phyloP scores from a whole-genome alignment of 92 coral and sea anemone species.

The Zoanthus gigantus region DNA sequence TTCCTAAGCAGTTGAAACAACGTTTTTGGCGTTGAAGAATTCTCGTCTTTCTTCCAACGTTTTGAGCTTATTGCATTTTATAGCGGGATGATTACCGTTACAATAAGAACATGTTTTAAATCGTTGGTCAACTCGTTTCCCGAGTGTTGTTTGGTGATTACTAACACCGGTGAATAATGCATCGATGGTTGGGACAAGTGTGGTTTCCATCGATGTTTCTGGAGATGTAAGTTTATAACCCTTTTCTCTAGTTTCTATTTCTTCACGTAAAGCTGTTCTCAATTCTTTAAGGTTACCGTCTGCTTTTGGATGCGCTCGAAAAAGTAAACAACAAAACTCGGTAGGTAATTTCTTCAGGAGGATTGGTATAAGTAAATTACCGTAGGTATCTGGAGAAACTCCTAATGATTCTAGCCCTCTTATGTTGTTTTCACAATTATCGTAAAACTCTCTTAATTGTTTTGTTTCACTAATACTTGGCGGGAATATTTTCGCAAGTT shows the following conservation, averaged over 20 bases:
- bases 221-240: slow-evolving; percentile 23
- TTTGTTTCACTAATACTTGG: slow-evolving; percentile 1
- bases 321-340: slow-evolving; percentile 35
- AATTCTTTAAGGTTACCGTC: slow-evolving; percentile 17
- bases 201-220: background rate
- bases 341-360: slow-evolving; percentile 43
- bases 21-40: slow-evolving; percentile 37
- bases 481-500: slow-evolving; percentile 36
- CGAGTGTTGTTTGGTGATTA: slow-evolving; percentile 25
- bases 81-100: slow-evolving; percentile 32
- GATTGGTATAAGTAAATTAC: slow-evolving; percentile 45
- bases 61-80: background rate
- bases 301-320: slow-evolving; percentile 23
- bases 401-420: slow-evolving; percentile 46
- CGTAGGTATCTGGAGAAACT: slow-evolving; percentile 30
- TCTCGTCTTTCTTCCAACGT: background rate
- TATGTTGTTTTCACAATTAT: slow-evolving; percentile 28
- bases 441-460: slow-evolving; percentile 13
- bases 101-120: slow-evolving; percentile 10
- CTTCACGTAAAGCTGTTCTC: slow-evolving; percentile 31
- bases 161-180: background rate
- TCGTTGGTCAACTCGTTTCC: slow-evolving; percentile 16
- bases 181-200: slow-evolving; percentile 26
- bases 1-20: slow-evolving; percentile 1
- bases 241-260: slow-evolving; percentile 38